Conservation (phyloP, 30 jellyfish, hydroid and myxozoan species). For the Pseudorhiza aurosa region DNA sequence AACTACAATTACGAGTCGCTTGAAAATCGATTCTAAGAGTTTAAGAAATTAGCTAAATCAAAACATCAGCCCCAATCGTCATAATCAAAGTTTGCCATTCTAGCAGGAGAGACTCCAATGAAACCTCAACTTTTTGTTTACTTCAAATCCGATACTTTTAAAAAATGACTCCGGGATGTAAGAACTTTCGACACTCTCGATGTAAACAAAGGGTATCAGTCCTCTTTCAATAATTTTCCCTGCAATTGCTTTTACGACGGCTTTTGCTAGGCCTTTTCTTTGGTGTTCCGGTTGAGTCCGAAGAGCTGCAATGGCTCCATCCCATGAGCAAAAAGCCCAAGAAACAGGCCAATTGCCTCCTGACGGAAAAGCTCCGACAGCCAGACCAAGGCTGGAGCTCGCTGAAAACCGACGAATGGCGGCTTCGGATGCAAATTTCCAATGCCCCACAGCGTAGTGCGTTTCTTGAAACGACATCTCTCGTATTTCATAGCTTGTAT, state of each 20-base stretch:
- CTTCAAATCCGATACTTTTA: slow-evolving; percentile 47
- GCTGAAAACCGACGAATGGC: slow-evolving; percentile 36
- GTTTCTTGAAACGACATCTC: slow-evolving; percentile 52
- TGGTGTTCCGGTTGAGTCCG: slow-evolving; percentile 49
- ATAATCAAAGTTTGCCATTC: no score
- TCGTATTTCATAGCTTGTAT: slow-evolving; percentile 33
- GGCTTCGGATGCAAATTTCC: slow-evolving; percentile 39
- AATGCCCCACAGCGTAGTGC: slow-evolving; percentile 36
- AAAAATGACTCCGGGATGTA: slow-evolving; percentile 33
- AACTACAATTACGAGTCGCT: background rate
- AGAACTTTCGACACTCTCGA: slow-evolving; percentile 42
- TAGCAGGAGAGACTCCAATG: slow-evolving; percentile 11
- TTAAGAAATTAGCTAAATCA: no score
- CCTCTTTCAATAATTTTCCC: slow-evolving; percentile 8
- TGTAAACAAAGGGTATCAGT: slow-evolving; percentile 43
- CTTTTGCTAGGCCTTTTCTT: slow-evolving; percentile 58
- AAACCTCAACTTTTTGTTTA: background rate
- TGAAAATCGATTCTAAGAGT: no score
- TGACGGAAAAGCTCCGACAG: slow-evolving; percentile 55
- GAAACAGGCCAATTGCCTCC: slow-evolving; percentile 43
- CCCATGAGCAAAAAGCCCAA: slow-evolving; percentile 68
- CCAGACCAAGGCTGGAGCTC: slow-evolving; percentile 40
- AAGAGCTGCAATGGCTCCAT: slow-evolving; percentile 68
- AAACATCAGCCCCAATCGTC: no score
- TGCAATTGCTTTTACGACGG: slow-evolving; percentile 34